A percentile compares a stretch with the other conserved stretches of the same genome.
Evolutionary conservation across 2,797 vertebrate genomes (phyloP).

Genomic region (Danio albolineatus): DNA sequence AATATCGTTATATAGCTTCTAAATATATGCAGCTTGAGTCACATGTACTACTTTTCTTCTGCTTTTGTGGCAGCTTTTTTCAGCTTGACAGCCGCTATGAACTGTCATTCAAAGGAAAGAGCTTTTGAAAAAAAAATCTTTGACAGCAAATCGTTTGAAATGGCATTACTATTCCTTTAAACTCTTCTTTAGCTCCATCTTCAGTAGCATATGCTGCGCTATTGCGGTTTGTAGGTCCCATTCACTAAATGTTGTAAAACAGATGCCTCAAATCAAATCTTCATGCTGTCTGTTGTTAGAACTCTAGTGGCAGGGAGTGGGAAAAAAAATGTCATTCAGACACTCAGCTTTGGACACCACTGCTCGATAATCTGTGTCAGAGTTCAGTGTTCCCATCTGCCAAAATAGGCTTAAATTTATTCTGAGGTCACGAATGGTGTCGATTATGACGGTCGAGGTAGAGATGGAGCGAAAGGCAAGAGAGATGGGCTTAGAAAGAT

Average conservation of each 20-base stretch:
- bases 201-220: neutral
- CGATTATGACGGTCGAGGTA: neutral
- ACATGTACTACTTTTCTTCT: neutral
- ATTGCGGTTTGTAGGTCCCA: neutral
- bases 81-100: conserved; percentile 8
- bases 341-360: neutral
- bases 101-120: conserved; percentile 3
- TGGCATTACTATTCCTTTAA: neutral
- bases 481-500: conserved; percentile 12
- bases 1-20: neutral
- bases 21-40: conserved; percentile 8
- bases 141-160: neutral
- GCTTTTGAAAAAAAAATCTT: neutral
- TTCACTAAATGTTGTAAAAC: conserved; percentile 3
- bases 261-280: neutral
- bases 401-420: neutral
- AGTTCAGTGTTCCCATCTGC: conserved; percentile 25
- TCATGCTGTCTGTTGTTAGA: neutral
- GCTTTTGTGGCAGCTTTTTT: neutral
- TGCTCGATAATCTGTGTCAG: neutral
- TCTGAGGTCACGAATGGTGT: neutral
- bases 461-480: conserved; percentile 7
- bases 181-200: conserved; percentile 1
- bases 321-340: neutral
- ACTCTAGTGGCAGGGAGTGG: neutral